Evolutionary conservation across 2,113 vertebrate genomes (phyloP), one percentile per base, ranked within the genome.

Genomic region (Chauna torquata): DNA sequence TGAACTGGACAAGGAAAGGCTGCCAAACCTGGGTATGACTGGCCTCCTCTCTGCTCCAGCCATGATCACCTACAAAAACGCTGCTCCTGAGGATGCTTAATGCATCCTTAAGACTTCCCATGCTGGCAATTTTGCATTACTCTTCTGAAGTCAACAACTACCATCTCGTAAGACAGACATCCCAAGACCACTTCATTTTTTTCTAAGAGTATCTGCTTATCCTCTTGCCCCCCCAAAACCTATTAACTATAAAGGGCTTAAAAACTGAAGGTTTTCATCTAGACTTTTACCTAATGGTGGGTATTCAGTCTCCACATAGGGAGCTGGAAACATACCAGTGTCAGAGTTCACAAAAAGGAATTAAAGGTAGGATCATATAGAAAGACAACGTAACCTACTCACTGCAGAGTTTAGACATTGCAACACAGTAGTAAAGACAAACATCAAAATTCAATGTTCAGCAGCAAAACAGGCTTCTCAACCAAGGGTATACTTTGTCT

Each of bases 371-470:
- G 70, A 45, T 83, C 64, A 74, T 88, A 74, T 20, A 86, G 45
- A 80, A 91, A 75, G 69, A 94, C 86, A 83, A 49, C 1, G 22
- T 47, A 92, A 84, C 72, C 38, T 64, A 81, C 30, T 81, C 68
- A 85, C 52, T 80, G 75, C 52, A 90, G 79, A 78, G n/a, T 78
- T 90, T 44, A 80, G 82, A 94, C 92, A 80, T 54, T 86, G 82
- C 78, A 91, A 96, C 74, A 94, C 82, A 88, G 87, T 34, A 92
- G n/a, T 87, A 82, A 87, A 94, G 94, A 95, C 92, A 90, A 94
- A 94, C 84, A 85, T 23, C 59, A 42, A 90, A 90, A 91, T 69
- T 79, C 57, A 87, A 76, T 24, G 32, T 45, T 91, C 78, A 93
- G 90, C 81, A 79, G 65, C 87, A 88, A 52, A 89, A 92, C 47